Percentiles rank a stretch among this genome's conserved stretches.
These are phyloP conservation scores for Leptopterna dolabrata DNA, from an alignment of 2,888 invertebrate genomes.

Conservation along the genomic window DNA sequence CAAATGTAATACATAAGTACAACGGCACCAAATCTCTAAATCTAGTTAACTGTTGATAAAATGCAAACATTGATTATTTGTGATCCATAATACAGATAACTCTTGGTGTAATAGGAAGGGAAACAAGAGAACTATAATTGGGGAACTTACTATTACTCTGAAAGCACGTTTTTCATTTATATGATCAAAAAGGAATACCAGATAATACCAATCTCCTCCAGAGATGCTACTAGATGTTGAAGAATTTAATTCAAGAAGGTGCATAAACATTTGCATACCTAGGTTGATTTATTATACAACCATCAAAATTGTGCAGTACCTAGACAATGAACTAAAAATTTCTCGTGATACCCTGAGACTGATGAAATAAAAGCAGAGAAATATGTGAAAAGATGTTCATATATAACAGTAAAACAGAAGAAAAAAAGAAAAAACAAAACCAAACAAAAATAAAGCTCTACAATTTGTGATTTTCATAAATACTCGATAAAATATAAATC, in stretches of 20 bases:
- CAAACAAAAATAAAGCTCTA: background rate
- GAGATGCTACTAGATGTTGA: constrained; percentile 18
- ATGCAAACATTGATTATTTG: background rate
- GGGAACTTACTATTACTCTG: background rate
- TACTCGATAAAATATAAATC: background rate
- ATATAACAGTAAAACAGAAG: background rate
- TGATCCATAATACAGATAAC: background rate
- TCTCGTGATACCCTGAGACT: constrained; percentile 9
- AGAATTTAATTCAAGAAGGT: background rate
- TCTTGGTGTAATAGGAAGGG: background rate
- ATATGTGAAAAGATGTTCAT: background rate
- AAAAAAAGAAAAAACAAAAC: no score
- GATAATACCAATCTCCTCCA: background rate
- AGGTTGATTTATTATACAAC: background rate
- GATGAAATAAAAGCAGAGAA: background rate
- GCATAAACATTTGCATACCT: background rate
- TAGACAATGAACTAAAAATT: background rate
- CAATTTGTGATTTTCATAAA: background rate
- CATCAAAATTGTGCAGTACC: constrained; percentile 19
- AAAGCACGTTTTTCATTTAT: background rate
- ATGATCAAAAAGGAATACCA: background rate
- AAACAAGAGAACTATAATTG: background rate
- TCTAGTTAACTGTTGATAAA: background rate
- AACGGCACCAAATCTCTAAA: constrained; percentile 3
- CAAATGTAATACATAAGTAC: constrained; percentile 20